phyloP scores from a whole-genome alignment of 2,888 invertebrate genomes.

The Oasisia sp. region DNA sequence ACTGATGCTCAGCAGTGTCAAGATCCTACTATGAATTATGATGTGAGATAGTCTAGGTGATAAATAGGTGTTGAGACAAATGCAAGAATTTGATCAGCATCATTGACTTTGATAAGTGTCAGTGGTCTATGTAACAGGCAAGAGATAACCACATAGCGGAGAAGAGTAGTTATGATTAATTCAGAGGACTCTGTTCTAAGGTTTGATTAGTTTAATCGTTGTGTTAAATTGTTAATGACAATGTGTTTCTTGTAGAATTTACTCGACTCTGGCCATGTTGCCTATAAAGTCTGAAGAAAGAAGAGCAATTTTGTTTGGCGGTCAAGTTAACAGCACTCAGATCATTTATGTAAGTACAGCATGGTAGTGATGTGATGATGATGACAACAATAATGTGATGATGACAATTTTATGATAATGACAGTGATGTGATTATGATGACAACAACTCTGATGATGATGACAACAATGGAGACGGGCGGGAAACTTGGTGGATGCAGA shows the following conservation, averaged over 20 bases:
- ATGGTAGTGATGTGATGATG: not conserved
- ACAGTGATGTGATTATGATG: not conserved
- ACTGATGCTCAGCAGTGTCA: not conserved
- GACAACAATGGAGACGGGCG: not conserved
- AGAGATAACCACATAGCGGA: not conserved
- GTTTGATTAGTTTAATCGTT: too few species aligned
- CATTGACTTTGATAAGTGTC: not conserved
- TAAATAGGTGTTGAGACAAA: not conserved
- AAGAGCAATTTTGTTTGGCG: slow-evolving; percentile 46
- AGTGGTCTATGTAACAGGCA: not conserved
- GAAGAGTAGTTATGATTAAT: not conserved
- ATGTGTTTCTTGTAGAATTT: slow-evolving; percentile 31
- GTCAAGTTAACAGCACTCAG: slow-evolving; percentile 40
- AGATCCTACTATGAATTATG: not conserved
- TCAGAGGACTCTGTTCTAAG: too few species aligned
- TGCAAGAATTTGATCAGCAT: not conserved
- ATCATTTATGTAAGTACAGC: slow-evolving; percentile 40
- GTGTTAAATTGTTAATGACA: not conserved
- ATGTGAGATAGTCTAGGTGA: not conserved
- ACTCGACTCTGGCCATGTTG: slow-evolving; percentile 41
- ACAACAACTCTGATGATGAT: not conserved
- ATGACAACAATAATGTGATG: not conserved
- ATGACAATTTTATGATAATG: not conserved
- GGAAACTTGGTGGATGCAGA: too few species aligned
- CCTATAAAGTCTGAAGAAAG: slow-evolving; percentile 39